Conservation (phyloP, 2,888 invertebrate species). For the Scaptodrosophila latifasciaeformis region DNA sequence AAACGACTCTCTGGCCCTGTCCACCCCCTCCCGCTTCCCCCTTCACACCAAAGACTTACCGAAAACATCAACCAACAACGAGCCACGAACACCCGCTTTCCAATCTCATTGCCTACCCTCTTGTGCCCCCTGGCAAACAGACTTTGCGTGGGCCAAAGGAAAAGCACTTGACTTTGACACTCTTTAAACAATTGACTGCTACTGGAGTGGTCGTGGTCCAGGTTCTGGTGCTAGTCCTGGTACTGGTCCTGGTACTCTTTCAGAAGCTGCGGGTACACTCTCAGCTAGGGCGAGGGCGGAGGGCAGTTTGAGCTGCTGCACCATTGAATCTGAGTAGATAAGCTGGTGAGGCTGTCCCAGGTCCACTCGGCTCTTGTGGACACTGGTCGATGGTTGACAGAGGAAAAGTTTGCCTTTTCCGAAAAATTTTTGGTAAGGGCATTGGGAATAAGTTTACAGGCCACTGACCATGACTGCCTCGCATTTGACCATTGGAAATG, state of each 20-base stretch:
- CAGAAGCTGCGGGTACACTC: no score
- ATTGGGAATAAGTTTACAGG: no score
- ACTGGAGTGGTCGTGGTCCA: not conserved
- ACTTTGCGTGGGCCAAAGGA: constrained; percentile 18
- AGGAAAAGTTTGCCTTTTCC: constrained; percentile 21
- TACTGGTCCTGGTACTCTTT: no score
- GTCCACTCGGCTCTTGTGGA: constrained; percentile 22
- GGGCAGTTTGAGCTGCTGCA: constrained; percentile 28
- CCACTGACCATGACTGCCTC: no score
- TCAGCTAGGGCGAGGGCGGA: not conserved
- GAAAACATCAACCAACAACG: no score
- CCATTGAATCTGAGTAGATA: constrained; percentile 51
- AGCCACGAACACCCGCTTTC: not conserved
- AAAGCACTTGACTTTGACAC: constrained; percentile 63
- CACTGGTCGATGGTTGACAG: constrained; percentile 15
- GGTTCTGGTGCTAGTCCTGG: no score
- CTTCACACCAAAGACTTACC: not conserved
- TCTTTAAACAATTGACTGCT: constrained; percentile 59
- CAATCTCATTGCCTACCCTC: not conserved
- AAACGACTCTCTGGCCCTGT: constrained; percentile 28
- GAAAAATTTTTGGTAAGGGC: not conserved
- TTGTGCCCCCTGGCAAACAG: constrained; percentile 14
- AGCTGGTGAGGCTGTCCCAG: constrained; percentile 50
- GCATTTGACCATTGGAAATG: no score
- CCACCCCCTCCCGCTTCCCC: not conserved